phyloP scores from a whole-genome alignment of 2,113 vertebrate species.

The Podarcis muralis region DNA sequence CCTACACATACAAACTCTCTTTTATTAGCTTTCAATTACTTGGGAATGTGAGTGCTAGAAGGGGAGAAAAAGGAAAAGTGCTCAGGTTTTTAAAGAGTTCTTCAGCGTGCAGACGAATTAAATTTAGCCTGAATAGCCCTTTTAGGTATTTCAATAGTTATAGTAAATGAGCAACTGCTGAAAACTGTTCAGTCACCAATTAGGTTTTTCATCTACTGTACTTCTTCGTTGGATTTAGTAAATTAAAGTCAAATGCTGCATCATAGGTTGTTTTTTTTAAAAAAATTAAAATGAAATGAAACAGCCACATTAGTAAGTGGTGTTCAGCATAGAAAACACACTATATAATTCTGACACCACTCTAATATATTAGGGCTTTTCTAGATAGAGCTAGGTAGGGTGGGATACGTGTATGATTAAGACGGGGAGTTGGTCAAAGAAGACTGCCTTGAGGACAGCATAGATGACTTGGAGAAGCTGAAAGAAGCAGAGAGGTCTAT shows the following conservation, averaged over 20 bases:
- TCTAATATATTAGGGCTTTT: background rate
- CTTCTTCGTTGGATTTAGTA: fast-evolving
- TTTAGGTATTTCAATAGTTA: conserved; percentile 56
- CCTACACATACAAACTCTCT: conserved; percentile 69
- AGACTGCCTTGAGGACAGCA: too few species aligned
- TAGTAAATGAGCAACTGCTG: conserved; percentile 25
- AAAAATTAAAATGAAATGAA: too few species aligned
- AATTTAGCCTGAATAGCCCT: conserved; percentile 45
- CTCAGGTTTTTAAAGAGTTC: conserved; percentile 31
- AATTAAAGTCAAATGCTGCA: background rate
- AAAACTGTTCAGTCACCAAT: conserved; percentile 44
- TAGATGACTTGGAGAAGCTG: too few species aligned
- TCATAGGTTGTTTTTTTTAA: background rate
- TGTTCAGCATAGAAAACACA: background rate
- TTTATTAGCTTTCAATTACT: conserved; percentile 50
- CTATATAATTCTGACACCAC: background rate
- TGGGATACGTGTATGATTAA: background rate
- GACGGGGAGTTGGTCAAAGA: background rate
- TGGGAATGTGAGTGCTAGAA: conserved; percentile 23
- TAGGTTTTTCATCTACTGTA: conserved; percentile 29
- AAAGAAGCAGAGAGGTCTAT: too few species aligned
- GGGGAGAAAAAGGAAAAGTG: conserved; percentile 25
- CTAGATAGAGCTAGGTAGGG: background rate
- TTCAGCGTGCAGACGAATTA: conserved; percentile 44
- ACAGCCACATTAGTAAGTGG: background rate